These are phyloP conservation scores for Montipora capricornis DNA, from an alignment of 64 coral and sea anemone genomes.

Conservation along the genomic window DNA sequence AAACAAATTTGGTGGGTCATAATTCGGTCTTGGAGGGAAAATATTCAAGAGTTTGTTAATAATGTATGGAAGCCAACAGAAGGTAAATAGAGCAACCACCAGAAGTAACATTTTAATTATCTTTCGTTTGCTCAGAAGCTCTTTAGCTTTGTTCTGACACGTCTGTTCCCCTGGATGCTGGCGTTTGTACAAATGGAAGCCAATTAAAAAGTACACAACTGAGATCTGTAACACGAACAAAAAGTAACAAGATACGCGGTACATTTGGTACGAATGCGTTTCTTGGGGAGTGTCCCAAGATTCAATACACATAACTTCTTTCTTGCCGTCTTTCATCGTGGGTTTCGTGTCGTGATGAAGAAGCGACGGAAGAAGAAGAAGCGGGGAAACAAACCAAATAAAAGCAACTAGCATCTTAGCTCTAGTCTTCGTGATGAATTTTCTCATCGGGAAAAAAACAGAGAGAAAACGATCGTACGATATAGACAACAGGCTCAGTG, in stretches of 20 bases:
- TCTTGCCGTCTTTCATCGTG: conserved; percentile 13
- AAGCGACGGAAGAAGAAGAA: conserved; percentile 70
- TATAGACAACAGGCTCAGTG: conserved; percentile 75
- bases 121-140: conserved; percentile 74
- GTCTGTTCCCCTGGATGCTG: conserved; percentile 77
- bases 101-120: conserved; percentile 85
- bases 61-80: conserved; percentile 84
- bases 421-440: conserved; percentile 50
- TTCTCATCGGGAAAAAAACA: conserved; percentile 74
- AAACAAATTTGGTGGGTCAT: conserved; percentile 60
- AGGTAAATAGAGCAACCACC: conserved; percentile 75
- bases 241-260: conserved; percentile 81
- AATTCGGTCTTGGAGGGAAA: conserved; percentile 56
- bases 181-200: conserved; percentile 68
- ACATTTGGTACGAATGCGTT: conserved; percentile 77
- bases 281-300: conserved; percentile 59
- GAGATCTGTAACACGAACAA: conserved; percentile 82
- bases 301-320: conserved; percentile 57
- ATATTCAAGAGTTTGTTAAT: conserved; percentile 89
- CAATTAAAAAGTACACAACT: conserved; percentile 81
- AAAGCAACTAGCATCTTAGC: conserved; percentile 67
- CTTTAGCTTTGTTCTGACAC: conserved; percentile 61
- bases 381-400: conserved; percentile 82
- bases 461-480: conserved; percentile 86
- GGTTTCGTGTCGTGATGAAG: conserved; percentile 63